phyloP scores from a whole-genome alignment of 2,113 vertebrate genomes.

The Chiloscyllium plagiosum region DNA sequence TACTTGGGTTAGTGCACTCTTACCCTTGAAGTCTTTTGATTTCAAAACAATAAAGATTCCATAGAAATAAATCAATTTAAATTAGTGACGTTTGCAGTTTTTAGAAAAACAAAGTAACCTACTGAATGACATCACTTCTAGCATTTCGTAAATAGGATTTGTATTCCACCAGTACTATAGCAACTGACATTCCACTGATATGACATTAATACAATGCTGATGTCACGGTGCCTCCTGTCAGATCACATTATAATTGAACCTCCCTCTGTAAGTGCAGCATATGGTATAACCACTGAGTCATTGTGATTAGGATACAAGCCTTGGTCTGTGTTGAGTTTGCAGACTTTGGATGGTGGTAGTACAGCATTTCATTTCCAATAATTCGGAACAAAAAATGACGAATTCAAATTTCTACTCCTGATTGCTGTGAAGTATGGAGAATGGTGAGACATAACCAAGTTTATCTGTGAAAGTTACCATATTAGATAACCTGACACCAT shows the following conservation, averaged over 20 bases:
- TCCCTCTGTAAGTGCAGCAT: not conserved
- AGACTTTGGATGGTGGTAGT: not conserved
- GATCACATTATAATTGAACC: not conserved
- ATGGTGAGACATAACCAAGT: not conserved
- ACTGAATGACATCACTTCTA: not conserved
- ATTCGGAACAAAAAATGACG: not conserved
- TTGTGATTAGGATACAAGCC: not conserved
- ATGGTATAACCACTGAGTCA: not conserved
- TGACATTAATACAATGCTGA: not conserved
- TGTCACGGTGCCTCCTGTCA: not conserved
- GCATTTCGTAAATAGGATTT: not conserved
- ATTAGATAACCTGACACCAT: not conserved
- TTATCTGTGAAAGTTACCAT: not conserved
- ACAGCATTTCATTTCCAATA: not conserved
- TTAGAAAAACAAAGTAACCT: not conserved
- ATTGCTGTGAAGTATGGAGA: not conserved
- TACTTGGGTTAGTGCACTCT: not conserved
- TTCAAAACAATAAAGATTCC: not conserved
- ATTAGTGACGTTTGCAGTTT: not conserved
- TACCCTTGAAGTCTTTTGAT: not conserved
- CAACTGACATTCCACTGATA: not conserved
- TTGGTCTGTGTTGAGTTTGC: not conserved
- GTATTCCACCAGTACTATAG: not conserved
- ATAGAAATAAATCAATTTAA: not conserved
- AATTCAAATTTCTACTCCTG: not conserved